Evolutionary conservation across 1,140 invertebrate genomes (phyloP), one percentile per base, ranked within the genome.

Genomic region (Stenopsyche tienmushanensis): DNA sequence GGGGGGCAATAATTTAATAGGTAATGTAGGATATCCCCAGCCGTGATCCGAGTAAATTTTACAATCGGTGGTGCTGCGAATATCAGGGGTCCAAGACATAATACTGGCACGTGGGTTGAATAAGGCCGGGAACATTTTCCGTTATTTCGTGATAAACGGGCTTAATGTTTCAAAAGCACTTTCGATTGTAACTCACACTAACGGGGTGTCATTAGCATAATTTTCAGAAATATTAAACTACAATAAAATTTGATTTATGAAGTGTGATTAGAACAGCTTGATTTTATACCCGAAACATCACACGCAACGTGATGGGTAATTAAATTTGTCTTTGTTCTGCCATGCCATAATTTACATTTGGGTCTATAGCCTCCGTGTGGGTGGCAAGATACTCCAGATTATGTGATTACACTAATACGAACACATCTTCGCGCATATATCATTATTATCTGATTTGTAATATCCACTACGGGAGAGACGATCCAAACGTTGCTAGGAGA

Each of bases 111-210:
- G 44, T 47, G 44, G 44, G 8, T 18, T 7, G 44, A 47, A 47
- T 47, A 47, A n/a, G n/a, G n/a, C n/a, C n/a, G n/a, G n/a, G n/a
- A 13, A 20, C 10, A 18, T 47, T 15, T 18, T 47, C n/a, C 17
- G 44, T 47, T 20, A 47, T 47, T 47, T 47, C 44, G 44, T 47
- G 44, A 15, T 47, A 47, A 47, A 47, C 44, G 44, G 44, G 44
- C 10, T 47, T 20, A 20, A 47, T 13, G 44, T 47, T 20, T 15
- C 10, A 13, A 47, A 5, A 15, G 44, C 18, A 13, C 10, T 20
- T 34, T 34, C 29, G 29, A 34, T 34, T 34, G 29, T 13, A 13
- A 13, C 29, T 13, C 29, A 8, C 44, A n/a, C n/a, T n/a, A n/a
- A n/a, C n/a, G n/a, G n/a, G n/a, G n/a, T 5, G 10, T 47, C 44